Percentiles rank a stretch among this genome's conserved stretches.
These are phyloP conservation scores for Junco hyemalis DNA, from an alignment of 2,113 vertebrate species.

Conservation along the genomic window DNA sequence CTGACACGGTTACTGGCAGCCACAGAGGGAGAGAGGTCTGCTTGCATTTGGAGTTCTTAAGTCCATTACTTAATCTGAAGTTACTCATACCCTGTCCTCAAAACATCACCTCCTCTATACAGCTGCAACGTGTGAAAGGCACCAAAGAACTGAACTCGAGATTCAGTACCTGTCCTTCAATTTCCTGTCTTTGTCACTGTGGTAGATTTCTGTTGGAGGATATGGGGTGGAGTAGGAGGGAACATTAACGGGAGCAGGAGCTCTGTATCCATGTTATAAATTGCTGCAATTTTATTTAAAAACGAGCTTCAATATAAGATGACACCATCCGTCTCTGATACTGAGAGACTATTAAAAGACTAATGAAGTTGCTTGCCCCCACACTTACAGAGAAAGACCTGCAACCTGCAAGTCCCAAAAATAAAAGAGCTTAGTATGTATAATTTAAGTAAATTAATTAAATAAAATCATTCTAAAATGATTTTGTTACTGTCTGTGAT, in stretches of 20 bases:
- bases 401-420: not conserved
- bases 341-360: constrained; percentile 26
- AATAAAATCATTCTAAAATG: not conserved
- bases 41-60: not conserved
- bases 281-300: not conserved
- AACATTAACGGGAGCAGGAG: not conserved
- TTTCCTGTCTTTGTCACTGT: not conserved
- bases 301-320: not conserved
- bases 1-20: not conserved
- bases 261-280: not conserved
- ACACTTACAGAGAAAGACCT: not conserved
- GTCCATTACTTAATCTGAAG: constrained; percentile 10
- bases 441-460: constrained; percentile 46
- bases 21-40: not conserved
- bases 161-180: not conserved
- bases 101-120: not conserved
- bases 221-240: not conserved
- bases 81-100: not conserved
- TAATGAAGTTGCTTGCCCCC: not conserved
- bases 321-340: not conserved
- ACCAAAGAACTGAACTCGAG: not conserved
- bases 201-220: not conserved
- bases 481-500: constrained; percentile 25
- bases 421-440: not conserved
- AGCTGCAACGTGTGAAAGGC: not conserved